Evolutionary conservation across 2,888 invertebrate species (phyloP).

Genomic region (Eilema caniola): DNA sequence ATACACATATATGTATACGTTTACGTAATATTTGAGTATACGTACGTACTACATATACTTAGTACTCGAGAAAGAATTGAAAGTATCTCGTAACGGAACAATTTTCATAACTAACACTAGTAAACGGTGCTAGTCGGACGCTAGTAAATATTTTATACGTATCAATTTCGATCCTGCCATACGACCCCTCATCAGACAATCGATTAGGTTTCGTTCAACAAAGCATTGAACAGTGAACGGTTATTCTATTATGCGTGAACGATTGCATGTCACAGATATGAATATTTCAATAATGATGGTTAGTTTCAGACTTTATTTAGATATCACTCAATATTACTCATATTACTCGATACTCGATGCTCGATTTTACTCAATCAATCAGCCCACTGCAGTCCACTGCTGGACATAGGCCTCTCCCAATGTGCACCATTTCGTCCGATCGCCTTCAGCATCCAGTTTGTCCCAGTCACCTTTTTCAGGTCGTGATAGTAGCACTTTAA

Average conservation of each 20-base stretch:
- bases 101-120: conserved; percentile 35
- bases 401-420: too few relatives aligned
- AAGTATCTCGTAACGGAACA: background rate
- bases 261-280: background rate
- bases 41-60: too few relatives aligned
- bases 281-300: background rate
- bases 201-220: conserved; percentile 37
- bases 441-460: too few relatives aligned
- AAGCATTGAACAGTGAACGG: conserved; percentile 3
- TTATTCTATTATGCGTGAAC: conserved; percentile 4
- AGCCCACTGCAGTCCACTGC: too few relatives aligned
- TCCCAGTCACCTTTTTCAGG: too few relatives aligned
- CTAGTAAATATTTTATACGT: conserved; percentile 74
- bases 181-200: conserved; percentile 26
- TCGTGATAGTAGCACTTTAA: too few relatives aligned
- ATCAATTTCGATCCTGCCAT: conserved; percentile 57
- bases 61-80: background rate
- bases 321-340: too few relatives aligned
- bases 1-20: too few relatives aligned
- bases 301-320: background rate
- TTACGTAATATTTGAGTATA: too few relatives aligned
- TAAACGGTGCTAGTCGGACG: conserved; percentile 67
- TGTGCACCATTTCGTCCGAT: too few relatives aligned
- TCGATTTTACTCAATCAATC: too few relatives aligned
- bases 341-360: too few relatives aligned